Evolutionary conservation across 2,888 invertebrate species (phyloP).

Genomic region (Sphinx pinastri): DNA sequence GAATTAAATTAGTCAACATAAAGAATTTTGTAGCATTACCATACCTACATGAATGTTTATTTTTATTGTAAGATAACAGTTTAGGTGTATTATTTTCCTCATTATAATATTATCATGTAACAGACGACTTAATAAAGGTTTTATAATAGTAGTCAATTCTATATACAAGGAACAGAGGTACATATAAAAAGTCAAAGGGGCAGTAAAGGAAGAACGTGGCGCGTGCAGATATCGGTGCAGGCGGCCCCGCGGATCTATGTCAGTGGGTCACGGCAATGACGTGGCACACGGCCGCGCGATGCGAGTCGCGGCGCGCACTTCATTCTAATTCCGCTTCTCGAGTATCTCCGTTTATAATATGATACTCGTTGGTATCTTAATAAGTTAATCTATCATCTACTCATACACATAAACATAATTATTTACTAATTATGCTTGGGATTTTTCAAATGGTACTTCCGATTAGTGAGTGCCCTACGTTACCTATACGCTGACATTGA

Average conservation of each 20-base stretch:
- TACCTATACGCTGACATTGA: slow-evolving; percentile 60
- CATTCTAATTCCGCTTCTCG: slow-evolving; percentile 83
- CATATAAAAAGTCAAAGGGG: slow-evolving; percentile 56
- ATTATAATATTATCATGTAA: neutral
- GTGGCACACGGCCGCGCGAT: slow-evolving; percentile 80
- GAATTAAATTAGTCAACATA: too few species aligned
- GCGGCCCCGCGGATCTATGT: slow-evolving; percentile 86
- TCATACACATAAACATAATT: slow-evolving; percentile 34
- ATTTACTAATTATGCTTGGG: slow-evolving; percentile 24
- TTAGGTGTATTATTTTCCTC: neutral
- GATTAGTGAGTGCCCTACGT: slow-evolving; percentile 11
- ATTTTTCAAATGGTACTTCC: neutral
- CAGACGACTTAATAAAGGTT: neutral
- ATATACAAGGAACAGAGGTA: slow-evolving; percentile 28
- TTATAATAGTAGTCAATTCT: slow-evolving; percentile 4
- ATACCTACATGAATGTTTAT: too few species aligned
- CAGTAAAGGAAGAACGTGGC: slow-evolving; percentile 70
- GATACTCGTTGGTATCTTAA: slow-evolving; percentile 35
- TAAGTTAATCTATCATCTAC: slow-evolving; percentile 35
- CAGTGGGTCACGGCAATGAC: slow-evolving; percentile 88
- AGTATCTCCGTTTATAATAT: slow-evolving; percentile 59
- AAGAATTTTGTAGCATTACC: too few species aligned
- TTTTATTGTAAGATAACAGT: neutral
- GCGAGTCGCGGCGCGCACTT: slow-evolving; percentile 74
- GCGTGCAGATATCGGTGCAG: slow-evolving; percentile 81